A percentile compares a stretch with the other conserved stretches of the same genome.
Conservation (phyloP, 92 coral and sea anemone species). For the Parazoanthus swiftii region DNA sequence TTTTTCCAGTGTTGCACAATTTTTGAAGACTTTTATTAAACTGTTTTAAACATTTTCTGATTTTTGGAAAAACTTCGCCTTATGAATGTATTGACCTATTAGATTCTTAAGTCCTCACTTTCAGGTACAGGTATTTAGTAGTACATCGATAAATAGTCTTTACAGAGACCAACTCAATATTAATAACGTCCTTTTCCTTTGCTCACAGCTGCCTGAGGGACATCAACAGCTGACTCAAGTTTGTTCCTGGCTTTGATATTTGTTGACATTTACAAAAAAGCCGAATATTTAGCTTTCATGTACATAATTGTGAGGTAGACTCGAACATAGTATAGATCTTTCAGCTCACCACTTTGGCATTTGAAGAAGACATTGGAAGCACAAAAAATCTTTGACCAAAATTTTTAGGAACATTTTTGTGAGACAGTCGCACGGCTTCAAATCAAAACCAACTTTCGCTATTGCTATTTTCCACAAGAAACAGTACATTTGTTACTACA, state of each 20-base stretch:
- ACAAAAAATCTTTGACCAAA: background rate
- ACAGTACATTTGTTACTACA: no score
- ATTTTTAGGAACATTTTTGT: background rate
- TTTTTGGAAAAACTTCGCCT: no score
- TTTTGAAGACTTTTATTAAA: no score
- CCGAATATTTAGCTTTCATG: background rate
- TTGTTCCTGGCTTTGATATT: background rate
- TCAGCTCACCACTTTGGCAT: background rate
- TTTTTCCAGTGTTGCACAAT: background rate
- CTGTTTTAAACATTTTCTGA: no score
- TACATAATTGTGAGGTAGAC: background rate
- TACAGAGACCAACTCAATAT: background rate
- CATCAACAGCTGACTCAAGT: slow-evolving; percentile 26
- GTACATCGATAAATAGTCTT: background rate
- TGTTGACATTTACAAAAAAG: slow-evolving; percentile 11
- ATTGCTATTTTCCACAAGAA: no score
- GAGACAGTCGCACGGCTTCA: background rate
- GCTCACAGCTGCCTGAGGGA: slow-evolving; percentile 33
- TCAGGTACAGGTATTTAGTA: no score
- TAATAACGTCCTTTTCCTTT: background rate
- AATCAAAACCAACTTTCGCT: background rate
- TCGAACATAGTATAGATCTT: background rate
- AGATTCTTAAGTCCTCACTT: no score
- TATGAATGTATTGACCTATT: no score
- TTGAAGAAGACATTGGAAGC: background rate